Evolutionary conservation across 1,140 invertebrate genomes (phyloP), one percentile per base, ranked within the genome.

Genomic region (Penaeus vannamei): DNA sequence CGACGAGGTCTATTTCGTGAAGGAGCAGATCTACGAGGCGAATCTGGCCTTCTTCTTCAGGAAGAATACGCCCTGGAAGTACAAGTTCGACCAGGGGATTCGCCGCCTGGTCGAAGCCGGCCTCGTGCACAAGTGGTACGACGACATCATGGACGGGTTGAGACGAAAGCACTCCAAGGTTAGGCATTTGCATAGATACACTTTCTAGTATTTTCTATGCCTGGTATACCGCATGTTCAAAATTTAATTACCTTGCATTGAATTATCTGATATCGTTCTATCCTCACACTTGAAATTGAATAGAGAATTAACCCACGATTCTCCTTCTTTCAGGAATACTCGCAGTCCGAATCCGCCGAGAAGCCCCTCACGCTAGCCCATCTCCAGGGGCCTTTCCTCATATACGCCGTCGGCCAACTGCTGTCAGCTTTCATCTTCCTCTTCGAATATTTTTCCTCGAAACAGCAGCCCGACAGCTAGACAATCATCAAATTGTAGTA

Each of bases 21-120:
- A 84, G 29, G 82, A 84, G 32, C 82, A 84, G 82, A 84, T 84
- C 26, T 84, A 84, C 32, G 26, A 84, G 32, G 82, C 59, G 7
- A 84, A 84, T 36, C 23, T 84, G 62, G 82, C 82, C 2, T 36
- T 84, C 61, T 84, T 84, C 62, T 84, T 62, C 62, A 60, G 62
- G n/a, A 84, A 66, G 32, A 60, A 69, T 0, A 84, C 82, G 22
- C 82, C 82, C 5, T 84, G 82, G 82, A 84, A 84, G 22, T 84
- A 60, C 29, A 62, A 42, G 82, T 66, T 84, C 29, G 82, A 84
- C 19, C n/a, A 29, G 32, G 82, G 61, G 10, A 42, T 84, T 17
- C 60, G 61, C 22, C 61, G 59, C 7, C 32, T 84, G 17, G 62
- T 84, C 2, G 82, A 84, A 66, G 61, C 59, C 2, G 82, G 82